Percentiles rank a stretch among this genome's conserved stretches.
phyloP scores from a whole-genome alignment of 2,113 vertebrate species.

The Bambusicola thoracicus region DNA sequence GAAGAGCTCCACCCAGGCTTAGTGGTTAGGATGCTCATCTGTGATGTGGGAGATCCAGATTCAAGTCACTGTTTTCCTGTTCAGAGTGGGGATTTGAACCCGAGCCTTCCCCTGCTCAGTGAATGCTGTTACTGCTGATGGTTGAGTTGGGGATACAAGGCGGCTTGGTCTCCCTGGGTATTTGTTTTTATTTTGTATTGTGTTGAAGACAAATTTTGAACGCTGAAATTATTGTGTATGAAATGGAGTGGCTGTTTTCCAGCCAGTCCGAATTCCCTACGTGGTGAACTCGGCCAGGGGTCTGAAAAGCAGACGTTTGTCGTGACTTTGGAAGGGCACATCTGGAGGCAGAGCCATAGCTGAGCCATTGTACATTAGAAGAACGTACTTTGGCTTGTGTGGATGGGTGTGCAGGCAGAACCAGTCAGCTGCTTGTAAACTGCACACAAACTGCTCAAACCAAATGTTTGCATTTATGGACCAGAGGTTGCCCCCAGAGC shows the following conservation, averaged over 20 bases:
- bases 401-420: background rate
- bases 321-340: background rate
- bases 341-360: conserved; percentile 9
- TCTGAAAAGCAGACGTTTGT: background rate
- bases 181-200: background rate
- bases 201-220: conserved; percentile 13
- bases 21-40: conserved; percentile 59
- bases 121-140: background rate
- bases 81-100: conserved; percentile 44
- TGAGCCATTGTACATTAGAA: background rate
- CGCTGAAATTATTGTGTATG: background rate
- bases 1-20: conserved; percentile 60
- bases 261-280: background rate
- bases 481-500: background rate
- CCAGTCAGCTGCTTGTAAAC: background rate
- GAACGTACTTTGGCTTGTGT: background rate
- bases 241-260: background rate
- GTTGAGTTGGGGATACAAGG: background rate
- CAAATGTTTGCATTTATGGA: background rate
- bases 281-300: background rate
- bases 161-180: background rate
- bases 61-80: conserved; percentile 49
- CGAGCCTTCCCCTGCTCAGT: background rate
- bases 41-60: conserved; percentile 51
- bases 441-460: background rate